A percentile compares a stretch with the other conserved stretches of the same genome.
Evolutionary conservation across 2,888 invertebrate genomes (phyloP).

Genomic region (Cheilosia vulpina): DNA sequence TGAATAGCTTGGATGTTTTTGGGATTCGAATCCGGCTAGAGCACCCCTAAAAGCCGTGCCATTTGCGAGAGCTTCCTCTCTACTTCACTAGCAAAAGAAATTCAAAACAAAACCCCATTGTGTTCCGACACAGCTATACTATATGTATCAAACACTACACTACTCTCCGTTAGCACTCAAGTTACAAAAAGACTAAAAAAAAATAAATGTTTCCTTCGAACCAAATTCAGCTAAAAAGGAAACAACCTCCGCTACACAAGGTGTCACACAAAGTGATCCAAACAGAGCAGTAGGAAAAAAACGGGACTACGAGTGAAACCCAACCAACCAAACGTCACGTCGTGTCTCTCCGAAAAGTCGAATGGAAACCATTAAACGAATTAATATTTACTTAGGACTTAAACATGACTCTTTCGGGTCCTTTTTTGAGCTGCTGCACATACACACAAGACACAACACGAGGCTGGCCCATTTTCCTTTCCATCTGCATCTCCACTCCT

Average conservation of each 20-base stretch:
- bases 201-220: conserved; percentile 38
- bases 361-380: conserved; percentile 78
- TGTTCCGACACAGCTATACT: conserved; percentile 23
- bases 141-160: conserved; percentile 49
- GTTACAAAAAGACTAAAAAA: conserved; percentile 4
- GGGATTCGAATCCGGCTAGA: conserved; percentile 11
- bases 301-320: conserved; percentile 35
- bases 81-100: not conserved
- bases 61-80: not conserved
- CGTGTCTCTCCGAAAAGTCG: conserved; percentile 53
- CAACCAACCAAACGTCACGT: conserved; percentile 38
- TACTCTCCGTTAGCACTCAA: conserved; percentile 27
- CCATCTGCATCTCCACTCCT: not conserved
- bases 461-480: conserved; percentile 1
- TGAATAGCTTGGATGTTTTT: conserved; percentile 50
- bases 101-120: conserved; percentile 53
- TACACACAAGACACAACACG: not conserved
- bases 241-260: conserved; percentile 32
- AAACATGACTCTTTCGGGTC: conserved; percentile 70
- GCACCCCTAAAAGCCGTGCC: conserved; percentile 22
- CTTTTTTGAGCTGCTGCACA: conserved; percentile 10
- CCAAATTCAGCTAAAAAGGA: conserved; percentile 30
- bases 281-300: conserved; percentile 10
- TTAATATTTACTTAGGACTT: conserved; percentile 80
- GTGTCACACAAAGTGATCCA: conserved; percentile 70